Base-by-base conservation (phyloP, 2,888 invertebrate species). In the Apodemia hepburni region DNA sequence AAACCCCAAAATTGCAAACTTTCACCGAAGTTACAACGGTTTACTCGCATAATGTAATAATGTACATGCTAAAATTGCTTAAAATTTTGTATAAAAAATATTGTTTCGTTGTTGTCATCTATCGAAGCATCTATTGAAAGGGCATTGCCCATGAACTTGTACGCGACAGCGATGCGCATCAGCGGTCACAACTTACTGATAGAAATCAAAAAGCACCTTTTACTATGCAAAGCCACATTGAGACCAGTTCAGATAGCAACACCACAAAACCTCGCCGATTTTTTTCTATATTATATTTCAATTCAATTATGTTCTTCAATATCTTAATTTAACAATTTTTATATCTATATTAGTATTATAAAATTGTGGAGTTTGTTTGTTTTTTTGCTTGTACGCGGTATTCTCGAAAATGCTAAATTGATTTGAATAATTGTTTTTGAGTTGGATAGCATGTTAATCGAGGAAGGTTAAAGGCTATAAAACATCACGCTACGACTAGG, bases 131-230 rank as follows among this genome's bases (percentile, higher is more conserved):
- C 54, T 6, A 27, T 54, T 27, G 54, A 15, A 54, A 54, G 54
- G 27, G 5, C 54, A 27, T 12, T 27, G 51, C 22, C 51, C 51
- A 51, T 51, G 18, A 51, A 51, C 51, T 51, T 51, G 51, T 22
- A 51, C 51, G 51, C 51, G 51, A 51, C 51, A 51, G 6, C 22
- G 51, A 18, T 51, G 6, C 51, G 51, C 51, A 22, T 51, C 51
- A 51, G 22, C 17, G 22, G 22, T 11, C 51, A 51, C 27, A 45
- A 45, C 17, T 45, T 8, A 17, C 45, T 45, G 45, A 45, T 45
- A 45, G 8, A 45, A 17, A 45, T 45, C 45, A 45, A 45, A 45
- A 7, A 45, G 45, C 45, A 45, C 17, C 2, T 45, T 17, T 45
- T n/a, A 17, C n/a, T 17, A 17, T 45, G n/a, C 45, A 17, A n/a